phyloP scores from a whole-genome alignment of 2,888 invertebrate species.

The Sceliomorpha sp. region DNA sequence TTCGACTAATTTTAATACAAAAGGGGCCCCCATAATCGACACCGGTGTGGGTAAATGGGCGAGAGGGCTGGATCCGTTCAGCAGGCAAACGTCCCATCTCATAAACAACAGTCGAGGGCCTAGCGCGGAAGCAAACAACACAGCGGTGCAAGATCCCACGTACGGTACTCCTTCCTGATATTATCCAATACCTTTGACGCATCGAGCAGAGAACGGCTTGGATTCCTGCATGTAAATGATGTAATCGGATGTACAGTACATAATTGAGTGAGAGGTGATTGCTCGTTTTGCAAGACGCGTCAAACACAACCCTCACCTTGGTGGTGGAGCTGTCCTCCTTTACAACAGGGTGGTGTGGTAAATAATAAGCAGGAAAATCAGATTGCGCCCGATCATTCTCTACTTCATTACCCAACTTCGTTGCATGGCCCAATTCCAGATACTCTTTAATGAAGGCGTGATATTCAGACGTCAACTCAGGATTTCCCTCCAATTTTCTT shows the following conservation, averaged over 20 bases:
- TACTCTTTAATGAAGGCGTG: slow-evolving; percentile 37
- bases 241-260: slow-evolving; percentile 19
- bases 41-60: slow-evolving; percentile 53
- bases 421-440: slow-evolving; percentile 14
- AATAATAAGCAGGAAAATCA: slow-evolving; percentile 35
- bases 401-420: not conserved
- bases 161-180: too few species aligned
- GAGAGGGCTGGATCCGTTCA: slow-evolving; percentile 36
- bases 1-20: slow-evolving; percentile 15
- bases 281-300: slow-evolving; percentile 57
- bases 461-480: slow-evolving; percentile 31
- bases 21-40: slow-evolving; percentile 36
- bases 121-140: not conserved
- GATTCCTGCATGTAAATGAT: slow-evolving; percentile 23
- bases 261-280: slow-evolving; percentile 22
- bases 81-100: slow-evolving; percentile 9
- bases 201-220: slow-evolving; percentile 5
- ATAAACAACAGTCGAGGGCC: not conserved
- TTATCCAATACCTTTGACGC: slow-evolving; percentile 7
- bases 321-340: slow-evolving; percentile 57
- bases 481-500: slow-evolving; percentile 17
- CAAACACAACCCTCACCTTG: slow-evolving; percentile 65
- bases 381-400: not conserved
- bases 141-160: slow-evolving; percentile 1
- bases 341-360: slow-evolving; percentile 64